Percentiles rank a stretch among this genome's conserved stretches.
phyloP scores from a whole-genome alignment of 2,797 vertebrate species.

The Aselliscus stoliczkanus region DNA sequence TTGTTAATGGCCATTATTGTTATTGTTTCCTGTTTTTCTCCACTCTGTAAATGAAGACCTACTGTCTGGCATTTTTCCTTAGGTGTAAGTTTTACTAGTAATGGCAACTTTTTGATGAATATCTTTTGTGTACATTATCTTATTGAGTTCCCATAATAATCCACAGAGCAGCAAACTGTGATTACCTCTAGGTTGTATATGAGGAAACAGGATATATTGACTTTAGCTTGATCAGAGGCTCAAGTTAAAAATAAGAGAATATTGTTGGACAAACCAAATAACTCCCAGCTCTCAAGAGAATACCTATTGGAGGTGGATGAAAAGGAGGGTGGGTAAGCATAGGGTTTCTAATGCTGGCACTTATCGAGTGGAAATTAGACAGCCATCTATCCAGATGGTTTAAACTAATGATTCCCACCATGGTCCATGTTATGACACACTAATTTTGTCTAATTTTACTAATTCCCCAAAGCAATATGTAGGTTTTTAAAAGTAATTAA shows the following conservation, averaged over 20 bases:
- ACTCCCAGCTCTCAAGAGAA: background rate
- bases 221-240: constrained; percentile 13
- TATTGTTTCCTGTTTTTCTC: background rate
- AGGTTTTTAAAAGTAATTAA: constrained; percentile 70
- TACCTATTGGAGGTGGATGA: background rate
- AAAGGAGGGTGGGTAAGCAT: background rate
- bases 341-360: constrained; percentile 10
- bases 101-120: background rate
- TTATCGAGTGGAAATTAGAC: constrained; percentile 27
- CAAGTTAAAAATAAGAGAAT: background rate
- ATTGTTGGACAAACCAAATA: background rate
- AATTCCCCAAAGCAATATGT: constrained; percentile 68
- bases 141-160: background rate
- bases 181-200: background rate
- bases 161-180: background rate
- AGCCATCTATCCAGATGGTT: constrained; percentile 48
- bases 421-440: constrained; percentile 58
- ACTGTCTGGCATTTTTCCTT: background rate
- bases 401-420: constrained; percentile 63
- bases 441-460: constrained; percentile 70
- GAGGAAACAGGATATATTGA: constrained; percentile 5
- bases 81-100: background rate
- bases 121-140: background rate
- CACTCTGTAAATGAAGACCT: background rate
- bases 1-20: background rate